Conservation (phyloP, 2,888 invertebrate species). For the Thyatira batis region DNA sequence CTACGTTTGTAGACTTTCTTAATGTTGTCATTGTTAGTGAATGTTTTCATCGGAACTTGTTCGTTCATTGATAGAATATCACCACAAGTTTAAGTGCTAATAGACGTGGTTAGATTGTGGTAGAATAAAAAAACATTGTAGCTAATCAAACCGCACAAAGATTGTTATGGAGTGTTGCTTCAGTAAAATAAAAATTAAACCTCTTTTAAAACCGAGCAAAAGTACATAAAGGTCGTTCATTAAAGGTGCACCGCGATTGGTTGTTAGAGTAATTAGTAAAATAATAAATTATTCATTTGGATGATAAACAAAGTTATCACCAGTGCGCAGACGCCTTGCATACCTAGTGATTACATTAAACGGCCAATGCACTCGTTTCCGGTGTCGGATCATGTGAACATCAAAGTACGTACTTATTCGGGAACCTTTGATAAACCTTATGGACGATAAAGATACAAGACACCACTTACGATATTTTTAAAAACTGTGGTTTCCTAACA, state of each 20-base stretch:
- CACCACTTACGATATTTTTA: too few relatives aligned
- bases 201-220: neutral
- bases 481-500: too few relatives aligned
- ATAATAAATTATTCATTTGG: slow-evolving; percentile 16
- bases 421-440: slow-evolving; percentile 4
- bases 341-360: slow-evolving; percentile 61
- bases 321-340: slow-evolving; percentile 37
- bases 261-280: slow-evolving; percentile 7
- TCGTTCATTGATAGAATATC: too few relatives aligned
- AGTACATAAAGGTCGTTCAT: too few relatives aligned
- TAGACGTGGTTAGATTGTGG: too few relatives aligned
- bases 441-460: neutral
- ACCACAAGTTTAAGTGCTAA: too few relatives aligned
- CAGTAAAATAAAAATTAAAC: neutral
- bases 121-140: too few relatives aligned
- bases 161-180: too few relatives aligned
- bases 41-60: too few relatives aligned
- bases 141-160: too few relatives aligned
- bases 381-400: slow-evolving; percentile 20
- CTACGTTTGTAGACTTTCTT: neutral
- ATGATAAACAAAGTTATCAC: slow-evolving; percentile 32
- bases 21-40: neutral
- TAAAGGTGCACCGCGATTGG: slow-evolving; percentile 6
- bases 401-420: slow-evolving; percentile 3
- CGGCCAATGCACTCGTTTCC: slow-evolving; percentile 64